Evolutionary conservation across 2,113 vertebrate species (phyloP), one percentile per base, ranked within the genome.

Genomic region (Peromyscus californicus): DNA sequence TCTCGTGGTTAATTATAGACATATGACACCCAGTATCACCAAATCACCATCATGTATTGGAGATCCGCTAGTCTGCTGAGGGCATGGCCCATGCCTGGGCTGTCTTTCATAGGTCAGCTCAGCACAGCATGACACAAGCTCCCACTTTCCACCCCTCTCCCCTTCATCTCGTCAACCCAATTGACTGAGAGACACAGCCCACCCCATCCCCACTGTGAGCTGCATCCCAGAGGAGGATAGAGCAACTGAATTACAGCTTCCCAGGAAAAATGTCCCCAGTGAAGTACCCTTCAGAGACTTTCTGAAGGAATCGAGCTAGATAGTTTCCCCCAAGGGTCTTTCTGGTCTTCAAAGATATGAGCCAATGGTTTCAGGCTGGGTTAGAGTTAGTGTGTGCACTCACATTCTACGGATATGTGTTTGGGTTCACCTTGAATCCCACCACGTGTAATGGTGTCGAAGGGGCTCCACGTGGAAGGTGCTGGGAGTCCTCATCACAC

Each of bases 101-200:
- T 89, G 3, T 57, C 5, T 26, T 17, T 24, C 16, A 61, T 42
- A 61, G 51, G 8, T 45, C 54, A 59, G 54, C 70, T 48, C 57
- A 63, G 29, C 42, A 88, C 42, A 8, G 48, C 5, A 2, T 45
- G 15, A 36, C 21, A 16, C 17, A 61, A 59, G 29, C 11, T 63
- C 57, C 39, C 3, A 0, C 36, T 0, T 42, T 3, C 12, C 16
- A 15, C 10, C 6, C n/a, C 7, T 63, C n/a, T 45, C 51, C 11
- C 39, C 91, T 39, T 29, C 86, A 42, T 39, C 45, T 83, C 15
- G 7, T 29, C 11, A 4, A 22, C 5, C 36, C 24, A 7, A 11
- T 42, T 13, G 7, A 29, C 33, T 19, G 33, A 26, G 57, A 48
- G 31, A 24, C 31, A 67, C 4, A 26, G 8, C 29, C 65, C 13